Evolutionary conservation across 1,140 invertebrate genomes (phyloP), one percentile per base, ranked within the genome.

Genomic region (Agrypnia vestita): DNA sequence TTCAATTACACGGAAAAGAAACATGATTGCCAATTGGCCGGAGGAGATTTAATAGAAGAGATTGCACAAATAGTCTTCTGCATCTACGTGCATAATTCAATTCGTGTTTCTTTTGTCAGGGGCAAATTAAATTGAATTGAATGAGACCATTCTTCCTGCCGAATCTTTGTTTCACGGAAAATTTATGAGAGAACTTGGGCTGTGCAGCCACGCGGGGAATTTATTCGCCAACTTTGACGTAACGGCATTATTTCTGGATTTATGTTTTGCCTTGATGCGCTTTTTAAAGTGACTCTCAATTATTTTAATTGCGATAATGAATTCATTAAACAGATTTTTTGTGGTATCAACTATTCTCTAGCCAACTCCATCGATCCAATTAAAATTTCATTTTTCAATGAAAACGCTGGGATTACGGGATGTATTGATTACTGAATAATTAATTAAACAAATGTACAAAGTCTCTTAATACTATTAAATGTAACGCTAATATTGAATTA

Each of bases 1-100:
- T 82, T 82, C 81, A 82, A 82, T 82, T 80, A 82, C 81, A 74
- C 56, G 78, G 75, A 82, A 80, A 80, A 75, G 75, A 82, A 80
- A 80, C 78, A 80, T 80, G 81, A 82, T 82, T 82, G 81, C 81
- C 81, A 78, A 82, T 82, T 82, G 78, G 81, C 67, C 79, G 59
- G 55, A 76, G 81, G 49, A 82, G 78, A 82, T 82, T 80, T 82
- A 64, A 76, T 76, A 64, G 61, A 47, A 64, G 67, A 78, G 64
- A 82, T 82, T 80, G 81, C 78, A 80, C 13, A 69, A 69, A 71
- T 71, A 71, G 15, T 51, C 15, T 6, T 43, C 19, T 47, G 64
- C 67, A 71, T 9, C 67, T 21, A 49, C 46, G 67, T 49, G 19
- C 46, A 71, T 71, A 53, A 53, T 71, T 51, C 46, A 25, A 53